Evolutionary conservation across 2,888 invertebrate species (phyloP).

Genomic region (Uloborus plumipes): DNA sequence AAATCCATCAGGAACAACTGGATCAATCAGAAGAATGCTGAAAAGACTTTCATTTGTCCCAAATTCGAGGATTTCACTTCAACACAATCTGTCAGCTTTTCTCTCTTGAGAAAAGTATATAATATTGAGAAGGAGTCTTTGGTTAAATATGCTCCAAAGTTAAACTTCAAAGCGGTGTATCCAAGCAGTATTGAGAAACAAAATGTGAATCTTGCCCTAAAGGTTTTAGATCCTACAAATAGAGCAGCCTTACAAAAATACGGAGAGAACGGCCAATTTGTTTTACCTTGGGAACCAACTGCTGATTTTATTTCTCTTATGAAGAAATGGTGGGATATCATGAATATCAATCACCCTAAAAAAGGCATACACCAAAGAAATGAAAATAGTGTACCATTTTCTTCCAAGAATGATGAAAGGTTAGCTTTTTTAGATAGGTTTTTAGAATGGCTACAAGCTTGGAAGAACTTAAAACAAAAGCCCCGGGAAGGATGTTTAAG

Average conservation of each 20-base stretch:
- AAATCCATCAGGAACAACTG: constrained; percentile 20
- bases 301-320: background rate
- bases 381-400: constrained; percentile 2
- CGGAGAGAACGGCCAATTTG: background rate
- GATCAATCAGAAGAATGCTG: background rate
- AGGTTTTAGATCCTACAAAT: constrained; percentile 13
- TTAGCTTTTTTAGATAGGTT: background rate
- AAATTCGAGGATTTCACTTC: no score
- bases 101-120: no score
- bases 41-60: no score
- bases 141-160: constrained; percentile 21
- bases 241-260: background rate
- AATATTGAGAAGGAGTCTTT: background rate
- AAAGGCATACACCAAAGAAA: background rate
- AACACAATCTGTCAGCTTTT: no score
- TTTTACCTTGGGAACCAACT: background rate
- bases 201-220: constrained; percentile 1
- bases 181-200: constrained; percentile 11
- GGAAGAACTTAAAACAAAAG: constrained; percentile 8
- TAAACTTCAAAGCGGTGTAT: constrained; percentile 9
- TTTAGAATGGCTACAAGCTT: background rate
- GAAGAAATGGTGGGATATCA: constrained; percentile 24
- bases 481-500: constrained; percentile 16
- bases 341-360: constrained; percentile 3
- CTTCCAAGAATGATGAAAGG: background rate